These are phyloP conservation scores for Chymomyza procnemis DNA, from an alignment of 2,888 invertebrate genomes.

Conservation along the genomic window DNA sequence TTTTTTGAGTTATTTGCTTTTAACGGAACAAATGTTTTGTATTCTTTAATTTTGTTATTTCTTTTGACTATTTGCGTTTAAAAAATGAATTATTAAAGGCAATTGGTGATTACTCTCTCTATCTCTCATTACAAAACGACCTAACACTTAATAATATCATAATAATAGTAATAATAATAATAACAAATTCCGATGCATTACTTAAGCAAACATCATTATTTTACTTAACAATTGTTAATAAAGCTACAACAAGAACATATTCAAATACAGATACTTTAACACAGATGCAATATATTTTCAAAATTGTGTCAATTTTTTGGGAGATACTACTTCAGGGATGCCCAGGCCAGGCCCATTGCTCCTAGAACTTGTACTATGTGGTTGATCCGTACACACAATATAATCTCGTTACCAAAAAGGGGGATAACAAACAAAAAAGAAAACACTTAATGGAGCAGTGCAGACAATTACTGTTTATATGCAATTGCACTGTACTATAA, in stretches of 20 bases:
- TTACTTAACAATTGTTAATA: conserved; percentile 34
- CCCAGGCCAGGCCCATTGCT: no score
- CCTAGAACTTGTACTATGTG: no score
- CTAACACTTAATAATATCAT: conserved; percentile 20
- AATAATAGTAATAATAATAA: conserved; percentile 21
- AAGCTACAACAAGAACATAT: conserved; percentile 35
- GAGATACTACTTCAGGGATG: no score
- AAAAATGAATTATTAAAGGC: conserved; percentile 46
- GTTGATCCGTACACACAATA: no score
- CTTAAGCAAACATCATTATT: not conserved
- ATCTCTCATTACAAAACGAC: conserved; percentile 24
- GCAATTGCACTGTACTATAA: no score
- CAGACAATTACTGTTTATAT: no score
- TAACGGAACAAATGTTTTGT: conserved; percentile 8
- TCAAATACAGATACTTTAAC: not conserved
- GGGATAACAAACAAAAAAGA: no score
- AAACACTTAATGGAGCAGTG: no score
- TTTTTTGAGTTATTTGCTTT: not conserved
- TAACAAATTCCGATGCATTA: conserved; percentile 7
- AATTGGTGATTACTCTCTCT: conserved; percentile 52
- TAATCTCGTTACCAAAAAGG: no score
- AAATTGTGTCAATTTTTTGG: not conserved
- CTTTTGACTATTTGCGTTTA: conserved; percentile 25
- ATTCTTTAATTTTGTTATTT: conserved; percentile 20
- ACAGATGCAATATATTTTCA: not conserved